Percentiles rank a stretch among this genome's conserved stretches.
Conservation (phyloP, 2,888 invertebrate species). For the Aphidius colemani region DNA sequence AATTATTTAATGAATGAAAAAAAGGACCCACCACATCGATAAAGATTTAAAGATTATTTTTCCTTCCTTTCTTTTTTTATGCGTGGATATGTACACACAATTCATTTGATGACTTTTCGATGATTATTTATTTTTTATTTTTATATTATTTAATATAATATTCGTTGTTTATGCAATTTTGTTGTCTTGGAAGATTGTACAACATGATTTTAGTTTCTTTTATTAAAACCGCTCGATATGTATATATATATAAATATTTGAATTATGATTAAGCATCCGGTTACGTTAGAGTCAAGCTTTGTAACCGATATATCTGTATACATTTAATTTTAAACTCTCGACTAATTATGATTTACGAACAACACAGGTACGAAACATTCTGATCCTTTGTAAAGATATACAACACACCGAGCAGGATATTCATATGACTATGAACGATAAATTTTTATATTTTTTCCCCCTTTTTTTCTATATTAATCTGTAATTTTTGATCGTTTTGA, state of each 20-base stretch:
- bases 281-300: slow-evolving; percentile 16
- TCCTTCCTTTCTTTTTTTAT: no score
- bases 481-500: neutral
- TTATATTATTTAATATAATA: neutral
- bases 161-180: neutral
- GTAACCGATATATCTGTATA: slow-evolving; percentile 32
- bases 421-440: slow-evolving; percentile 55
- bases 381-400: slow-evolving; percentile 45
- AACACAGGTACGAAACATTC: slow-evolving; percentile 54
- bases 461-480: no score
- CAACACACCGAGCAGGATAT: slow-evolving; percentile 54
- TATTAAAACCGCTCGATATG: slow-evolving; percentile 34
- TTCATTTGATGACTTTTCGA: slow-evolving; percentile 2
- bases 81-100: neutral
- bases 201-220: slow-evolving; percentile 30
- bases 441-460: slow-evolving; percentile 25
- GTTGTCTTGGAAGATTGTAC: neutral
- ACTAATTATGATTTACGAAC: slow-evolving; percentile 57
- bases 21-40: neutral
- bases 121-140: slow-evolving; percentile 7
- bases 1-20: neutral
- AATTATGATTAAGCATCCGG: slow-evolving; percentile 44
- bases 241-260: slow-evolving; percentile 50
- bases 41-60: no score
- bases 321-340: slow-evolving; percentile 48